phyloP scores from a whole-genome alignment of 2,888 invertebrate species.

The Uloborus plumipes region DNA sequence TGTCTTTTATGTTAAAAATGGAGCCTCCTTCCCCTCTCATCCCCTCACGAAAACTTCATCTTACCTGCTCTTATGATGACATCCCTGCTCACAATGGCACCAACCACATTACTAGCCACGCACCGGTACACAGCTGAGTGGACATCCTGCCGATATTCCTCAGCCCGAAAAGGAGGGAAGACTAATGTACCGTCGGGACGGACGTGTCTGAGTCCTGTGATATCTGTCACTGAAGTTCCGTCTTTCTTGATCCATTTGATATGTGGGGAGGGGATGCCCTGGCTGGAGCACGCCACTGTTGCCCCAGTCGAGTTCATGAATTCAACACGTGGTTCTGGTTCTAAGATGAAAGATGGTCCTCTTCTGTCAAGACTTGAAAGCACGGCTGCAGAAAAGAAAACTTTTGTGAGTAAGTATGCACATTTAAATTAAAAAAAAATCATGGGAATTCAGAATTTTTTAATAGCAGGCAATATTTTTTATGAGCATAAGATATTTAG shows the following conservation, averaged over 20 bases:
- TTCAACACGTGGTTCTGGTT: constrained; percentile 64
- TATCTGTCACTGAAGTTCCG: constrained; percentile 57
- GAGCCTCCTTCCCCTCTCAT: too few relatives aligned
- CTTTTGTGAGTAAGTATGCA: too few relatives aligned
- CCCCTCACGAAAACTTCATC: constrained; percentile 67
- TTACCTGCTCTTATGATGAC: constrained; percentile 96
- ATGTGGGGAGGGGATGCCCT: constrained; percentile 61
- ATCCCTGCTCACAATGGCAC: constrained; percentile 90
- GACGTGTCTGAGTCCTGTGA: constrained; percentile 63
- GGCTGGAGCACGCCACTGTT: constrained; percentile 62
- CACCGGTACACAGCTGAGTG: constrained; percentile 95
- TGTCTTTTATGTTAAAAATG: too few relatives aligned
- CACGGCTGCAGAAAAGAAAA: constrained; percentile 13
- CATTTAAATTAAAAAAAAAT: too few relatives aligned
- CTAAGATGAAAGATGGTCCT: constrained; percentile 62
- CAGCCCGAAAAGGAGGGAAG: constrained; percentile 94
- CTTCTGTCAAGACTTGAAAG: constrained; percentile 31
- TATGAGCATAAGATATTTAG: too few relatives aligned
- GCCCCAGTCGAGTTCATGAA: constrained; percentile 66
- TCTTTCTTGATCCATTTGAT: constrained; percentile 66
- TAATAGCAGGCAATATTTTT: too few relatives aligned
- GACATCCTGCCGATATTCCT: constrained; percentile 92
- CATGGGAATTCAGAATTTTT: too few relatives aligned
- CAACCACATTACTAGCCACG: constrained; percentile 88
- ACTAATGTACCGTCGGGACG: constrained; percentile 84